phyloP scores from a whole-genome alignment of 2,888 invertebrate genomes.

The Epiblema foenella region DNA sequence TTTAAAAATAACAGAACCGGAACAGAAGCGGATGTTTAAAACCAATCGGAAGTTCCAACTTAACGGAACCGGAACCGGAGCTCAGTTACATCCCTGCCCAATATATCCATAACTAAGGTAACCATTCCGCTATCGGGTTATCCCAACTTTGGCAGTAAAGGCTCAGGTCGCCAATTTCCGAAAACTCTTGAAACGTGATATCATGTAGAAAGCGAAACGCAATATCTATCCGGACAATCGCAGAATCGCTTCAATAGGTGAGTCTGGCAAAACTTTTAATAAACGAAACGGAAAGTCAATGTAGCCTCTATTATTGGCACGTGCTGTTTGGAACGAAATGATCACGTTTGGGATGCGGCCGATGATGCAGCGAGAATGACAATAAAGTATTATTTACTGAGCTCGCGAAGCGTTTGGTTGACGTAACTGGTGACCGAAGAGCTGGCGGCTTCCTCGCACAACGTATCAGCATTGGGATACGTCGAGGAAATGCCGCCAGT shows the following conservation, averaged over 20 bases:
- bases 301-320: conserved; percentile 54
- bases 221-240: conserved; percentile 36
- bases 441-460: too few species aligned
- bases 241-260: conserved; percentile 59
- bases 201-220: conserved; percentile 63
- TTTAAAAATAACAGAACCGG: too few species aligned
- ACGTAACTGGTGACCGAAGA: too few species aligned
- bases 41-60: too few species aligned
- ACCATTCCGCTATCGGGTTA: not conserved
- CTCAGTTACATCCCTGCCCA: too few species aligned
- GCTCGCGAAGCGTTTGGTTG: too few species aligned
- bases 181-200: conserved; percentile 55
- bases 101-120: not conserved
- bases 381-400: not conserved
- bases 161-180: conserved; percentile 1
- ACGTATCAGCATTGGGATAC: too few species aligned
- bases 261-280: conserved; percentile 57
- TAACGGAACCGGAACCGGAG: too few species aligned
- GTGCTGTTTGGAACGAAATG: conserved; percentile 51
- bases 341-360: conserved; percentile 53
- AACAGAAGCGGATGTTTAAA: too few species aligned
- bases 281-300: conserved; percentile 72
- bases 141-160: conserved; percentile 1
- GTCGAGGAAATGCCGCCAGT: too few species aligned
- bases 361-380: conserved; percentile 18